phyloP scores from a whole-genome alignment of 2,888 invertebrate species.

The Drosophila cyrtoloma region DNA sequence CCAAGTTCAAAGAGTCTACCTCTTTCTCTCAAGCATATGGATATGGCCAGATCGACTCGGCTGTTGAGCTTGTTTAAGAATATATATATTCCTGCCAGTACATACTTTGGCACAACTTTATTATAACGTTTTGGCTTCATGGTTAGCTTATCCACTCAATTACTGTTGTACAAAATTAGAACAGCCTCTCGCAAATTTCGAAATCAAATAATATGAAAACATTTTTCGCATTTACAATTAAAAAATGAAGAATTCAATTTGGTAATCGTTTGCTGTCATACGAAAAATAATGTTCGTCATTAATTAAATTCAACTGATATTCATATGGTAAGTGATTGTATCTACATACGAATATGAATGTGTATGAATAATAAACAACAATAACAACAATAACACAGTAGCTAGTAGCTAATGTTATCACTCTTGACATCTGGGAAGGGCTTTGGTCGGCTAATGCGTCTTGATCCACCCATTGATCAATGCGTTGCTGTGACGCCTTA shows the following conservation, averaged over 20 bases:
- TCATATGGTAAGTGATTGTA: neutral
- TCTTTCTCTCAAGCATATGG: too few species aligned
- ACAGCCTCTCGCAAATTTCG: neutral
- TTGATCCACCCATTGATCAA: slow-evolving; percentile 62
- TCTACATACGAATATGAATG: neutral
- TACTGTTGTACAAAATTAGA: neutral
- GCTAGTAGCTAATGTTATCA: neutral
- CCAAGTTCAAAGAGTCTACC: neutral
- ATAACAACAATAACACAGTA: neutral
- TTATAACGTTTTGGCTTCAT: neutral
- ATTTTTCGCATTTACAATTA: neutral
- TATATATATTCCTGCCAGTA: neutral
- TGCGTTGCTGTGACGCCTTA: slow-evolving; percentile 42
- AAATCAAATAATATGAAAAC: neutral
- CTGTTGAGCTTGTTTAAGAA: too few species aligned
- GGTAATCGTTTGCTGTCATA: neutral
- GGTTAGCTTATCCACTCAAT: neutral
- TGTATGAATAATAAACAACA: neutral
- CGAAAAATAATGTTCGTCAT: neutral
- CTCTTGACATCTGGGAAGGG: slow-evolving; percentile 33
- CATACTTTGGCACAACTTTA: too few species aligned
- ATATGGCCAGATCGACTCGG: too few species aligned
- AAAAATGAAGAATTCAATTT: neutral
- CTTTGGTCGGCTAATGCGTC: slow-evolving; percentile 46
- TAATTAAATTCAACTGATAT: neutral